These are phyloP conservation scores for Picus viridis DNA, from an alignment of 2,797 vertebrate genomes.

Conservation along the genomic window DNA sequence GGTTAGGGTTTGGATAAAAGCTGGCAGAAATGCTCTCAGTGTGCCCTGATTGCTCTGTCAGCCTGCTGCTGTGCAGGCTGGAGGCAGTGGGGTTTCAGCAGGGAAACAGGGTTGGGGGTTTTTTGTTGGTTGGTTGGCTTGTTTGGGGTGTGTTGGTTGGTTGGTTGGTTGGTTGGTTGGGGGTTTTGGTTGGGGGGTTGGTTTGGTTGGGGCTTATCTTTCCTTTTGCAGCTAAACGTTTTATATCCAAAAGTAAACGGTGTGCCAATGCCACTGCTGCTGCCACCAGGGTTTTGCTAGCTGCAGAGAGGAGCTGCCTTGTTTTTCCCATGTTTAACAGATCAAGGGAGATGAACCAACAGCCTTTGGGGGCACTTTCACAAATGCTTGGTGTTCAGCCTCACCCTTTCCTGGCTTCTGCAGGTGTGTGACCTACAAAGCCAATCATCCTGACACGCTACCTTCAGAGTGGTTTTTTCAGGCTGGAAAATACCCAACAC, in stretches of 20 bases:
- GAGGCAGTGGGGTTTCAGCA: neutral
- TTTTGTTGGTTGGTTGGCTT: too few relatives aligned
- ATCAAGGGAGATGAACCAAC: neutral
- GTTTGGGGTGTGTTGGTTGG: too few relatives aligned
- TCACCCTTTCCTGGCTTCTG: neutral
- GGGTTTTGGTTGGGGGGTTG: too few relatives aligned
- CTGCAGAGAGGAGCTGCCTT: neutral
- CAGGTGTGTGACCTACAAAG: neutral
- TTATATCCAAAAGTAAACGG: neutral
- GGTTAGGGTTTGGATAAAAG: neutral
- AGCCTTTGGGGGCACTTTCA: neutral
- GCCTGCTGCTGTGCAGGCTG: neutral
- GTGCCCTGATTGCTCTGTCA: neutral
- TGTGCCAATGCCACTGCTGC: neutral
- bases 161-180: too few relatives aligned
- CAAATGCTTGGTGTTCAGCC: neutral
- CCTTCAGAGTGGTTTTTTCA: neutral
- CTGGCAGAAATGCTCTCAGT: neutral
- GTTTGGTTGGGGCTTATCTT: too few relatives aligned
- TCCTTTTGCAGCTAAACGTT: neutral
- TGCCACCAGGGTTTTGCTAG: neutral
- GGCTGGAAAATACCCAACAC: neutral
- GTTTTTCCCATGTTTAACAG: neutral
- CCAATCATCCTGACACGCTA: neutral
- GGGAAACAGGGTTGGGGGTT: neutral